Percentiles rank a stretch among this genome's conserved stretches.
Evolutionary conservation across 1,140 invertebrate genomes (phyloP).

Genomic region (Brachionus paranguensis): DNA sequence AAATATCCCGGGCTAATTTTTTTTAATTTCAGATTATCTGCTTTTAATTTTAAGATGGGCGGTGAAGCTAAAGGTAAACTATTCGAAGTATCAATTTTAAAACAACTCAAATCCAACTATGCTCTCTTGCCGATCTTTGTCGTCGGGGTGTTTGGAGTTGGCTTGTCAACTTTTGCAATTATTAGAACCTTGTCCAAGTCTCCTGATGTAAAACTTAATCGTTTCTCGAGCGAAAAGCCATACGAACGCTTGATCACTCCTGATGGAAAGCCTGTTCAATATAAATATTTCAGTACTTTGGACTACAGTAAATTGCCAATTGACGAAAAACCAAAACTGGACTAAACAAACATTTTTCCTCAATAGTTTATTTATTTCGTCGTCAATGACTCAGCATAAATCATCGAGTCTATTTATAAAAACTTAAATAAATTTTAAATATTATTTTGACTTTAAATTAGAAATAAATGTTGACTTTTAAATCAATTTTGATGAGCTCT

Average conservation of each 20-base stretch:
- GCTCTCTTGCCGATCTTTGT: neutral
- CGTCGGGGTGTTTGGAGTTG: slow-evolving; percentile 11
- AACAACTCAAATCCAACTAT: slow-evolving; percentile 24
- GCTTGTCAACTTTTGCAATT: slow-evolving; percentile 24
- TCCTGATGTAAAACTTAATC: slow-evolving; percentile 16
- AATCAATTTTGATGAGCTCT: neutral
- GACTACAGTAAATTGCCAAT: slow-evolving; percentile 22
- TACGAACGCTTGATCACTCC: slow-evolving; percentile 20
- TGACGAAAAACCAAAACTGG: neutral
- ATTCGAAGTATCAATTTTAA: slow-evolving; percentile 26
- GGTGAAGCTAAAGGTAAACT: slow-evolving; percentile 39
- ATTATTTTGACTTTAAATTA: neutral
- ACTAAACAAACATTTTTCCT: neutral
- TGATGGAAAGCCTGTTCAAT: slow-evolving; percentile 38
- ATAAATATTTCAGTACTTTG: slow-evolving; percentile 30
- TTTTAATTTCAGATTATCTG: neutral
- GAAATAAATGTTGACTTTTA: neutral
- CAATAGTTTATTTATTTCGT: neutral
- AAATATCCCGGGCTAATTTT: neutral
- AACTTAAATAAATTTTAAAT: neutral
- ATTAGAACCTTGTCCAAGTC: slow-evolving; percentile 13
- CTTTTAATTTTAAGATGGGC: slow-evolving; percentile 35
- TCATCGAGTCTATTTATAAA: neutral
- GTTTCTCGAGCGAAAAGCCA: neutral
- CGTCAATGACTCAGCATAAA: neutral